phyloP scores from a whole-genome alignment of 2,113 vertebrate species.

The Phainopepla nitens region DNA sequence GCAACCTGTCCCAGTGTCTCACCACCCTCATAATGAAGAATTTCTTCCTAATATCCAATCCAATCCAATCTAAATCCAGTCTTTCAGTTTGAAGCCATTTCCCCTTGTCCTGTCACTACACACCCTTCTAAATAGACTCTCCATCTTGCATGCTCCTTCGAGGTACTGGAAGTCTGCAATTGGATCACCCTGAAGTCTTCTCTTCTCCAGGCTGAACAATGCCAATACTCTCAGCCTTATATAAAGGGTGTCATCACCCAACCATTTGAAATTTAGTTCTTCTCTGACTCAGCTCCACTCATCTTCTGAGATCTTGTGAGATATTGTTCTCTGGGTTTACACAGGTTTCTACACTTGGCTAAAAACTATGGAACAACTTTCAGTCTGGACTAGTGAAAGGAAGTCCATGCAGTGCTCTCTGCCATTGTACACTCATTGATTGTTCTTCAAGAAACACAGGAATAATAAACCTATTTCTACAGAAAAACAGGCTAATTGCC shows the following conservation, averaged over 20 bases:
- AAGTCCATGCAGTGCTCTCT: not conserved
- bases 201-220: not conserved
- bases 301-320: not conserved
- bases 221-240: not conserved
- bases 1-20: not conserved
- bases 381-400: not conserved
- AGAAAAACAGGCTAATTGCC: not conserved
- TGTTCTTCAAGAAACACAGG: not conserved
- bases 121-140: not conserved
- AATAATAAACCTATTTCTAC: not conserved
- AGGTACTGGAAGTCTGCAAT: not conserved
- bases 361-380: not conserved
- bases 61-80: not conserved
- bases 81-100: not conserved
- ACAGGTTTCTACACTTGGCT: not conserved
- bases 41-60: not conserved
- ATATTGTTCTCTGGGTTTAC: not conserved
- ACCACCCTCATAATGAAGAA: not conserved
- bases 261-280: not conserved
- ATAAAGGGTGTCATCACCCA: not conserved
- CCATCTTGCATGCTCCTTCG: not conserved
- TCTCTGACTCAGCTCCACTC: not conserved
- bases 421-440: not conserved
- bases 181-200: not conserved
- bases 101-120: not conserved